Conservation (phyloP, 2,888 invertebrate genomes). For the Alsophila aescularia region DNA sequence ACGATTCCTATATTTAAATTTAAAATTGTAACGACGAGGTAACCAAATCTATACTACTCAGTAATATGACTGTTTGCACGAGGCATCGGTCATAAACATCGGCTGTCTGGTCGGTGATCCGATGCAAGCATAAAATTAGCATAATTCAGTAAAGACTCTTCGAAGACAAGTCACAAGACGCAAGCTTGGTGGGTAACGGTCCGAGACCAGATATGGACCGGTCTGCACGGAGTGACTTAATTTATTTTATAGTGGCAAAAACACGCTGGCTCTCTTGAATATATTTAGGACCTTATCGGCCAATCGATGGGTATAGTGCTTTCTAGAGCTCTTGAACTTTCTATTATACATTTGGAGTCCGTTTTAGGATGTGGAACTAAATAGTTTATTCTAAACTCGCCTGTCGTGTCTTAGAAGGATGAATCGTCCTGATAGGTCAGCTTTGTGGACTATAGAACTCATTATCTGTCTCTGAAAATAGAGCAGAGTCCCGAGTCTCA, state of each 20-base stretch:
- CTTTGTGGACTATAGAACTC: too few species aligned
- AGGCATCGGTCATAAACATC: too few species aligned
- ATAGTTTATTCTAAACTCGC: too few species aligned
- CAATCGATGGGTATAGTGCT: neutral
- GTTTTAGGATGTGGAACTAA: too few species aligned
- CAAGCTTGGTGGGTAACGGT: neutral
- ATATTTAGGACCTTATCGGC: slow-evolving; percentile 13
- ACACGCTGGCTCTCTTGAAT: slow-evolving; percentile 13
- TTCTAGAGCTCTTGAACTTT: slow-evolving; percentile 12
- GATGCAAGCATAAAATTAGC: neutral
- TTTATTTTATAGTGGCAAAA: slow-evolving; percentile 11
- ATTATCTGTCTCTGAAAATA: too few species aligned
- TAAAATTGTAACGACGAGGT: too few species aligned
- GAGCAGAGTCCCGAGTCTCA: too few species aligned
- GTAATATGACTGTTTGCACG: too few species aligned
- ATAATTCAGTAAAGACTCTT: neutral
- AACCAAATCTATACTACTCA: too few species aligned
- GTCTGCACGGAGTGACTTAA: slow-evolving; percentile 7
- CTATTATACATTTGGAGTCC: neutral
- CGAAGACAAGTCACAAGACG: neutral
- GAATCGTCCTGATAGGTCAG: too few species aligned
- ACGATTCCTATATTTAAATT: too few species aligned
- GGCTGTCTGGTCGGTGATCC: neutral
- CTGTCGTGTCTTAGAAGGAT: too few species aligned
- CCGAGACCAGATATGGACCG: slow-evolving; percentile 12